Evolutionary conservation across 2,113 vertebrate species (phyloP).

Genomic region (Cyprinodon variegatus): DNA sequence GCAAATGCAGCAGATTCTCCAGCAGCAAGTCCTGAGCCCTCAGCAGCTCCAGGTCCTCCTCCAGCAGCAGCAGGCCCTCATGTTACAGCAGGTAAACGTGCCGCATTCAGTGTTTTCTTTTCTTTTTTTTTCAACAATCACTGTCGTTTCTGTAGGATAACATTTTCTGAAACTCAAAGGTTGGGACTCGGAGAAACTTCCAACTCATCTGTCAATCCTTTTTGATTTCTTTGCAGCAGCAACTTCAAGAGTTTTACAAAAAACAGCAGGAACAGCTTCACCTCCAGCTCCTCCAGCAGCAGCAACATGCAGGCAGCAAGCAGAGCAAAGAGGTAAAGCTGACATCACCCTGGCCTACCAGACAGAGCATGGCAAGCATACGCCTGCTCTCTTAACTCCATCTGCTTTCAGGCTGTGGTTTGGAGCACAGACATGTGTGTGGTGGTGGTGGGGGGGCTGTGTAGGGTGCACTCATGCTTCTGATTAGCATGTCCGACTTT

Average conservation of each 20-base stretch:
- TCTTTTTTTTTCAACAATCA: conserved; percentile 23
- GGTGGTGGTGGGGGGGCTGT: conserved; percentile 11
- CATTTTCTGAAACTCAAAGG: conserved; percentile 15
- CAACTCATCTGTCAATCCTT: conserved; percentile 4
- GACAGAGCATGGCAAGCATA: conserved; percentile 63
- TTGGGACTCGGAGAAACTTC: conserved; percentile 4
- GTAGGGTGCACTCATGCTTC: conserved; percentile 72
- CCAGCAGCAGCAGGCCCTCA: conserved; percentile 99
- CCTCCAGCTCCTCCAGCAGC: conserved; percentile 96
- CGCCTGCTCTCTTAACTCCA: conserved; percentile 50
- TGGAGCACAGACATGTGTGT: conserved; percentile 18
- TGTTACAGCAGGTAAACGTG: conserved; percentile 93
- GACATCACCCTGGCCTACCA: conserved; percentile 69
- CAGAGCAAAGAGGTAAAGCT: conserved; percentile 96
- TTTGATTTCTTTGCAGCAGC: conserved; percentile 87
- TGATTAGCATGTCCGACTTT: conserved; percentile 71
- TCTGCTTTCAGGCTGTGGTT: conserved; percentile 68
- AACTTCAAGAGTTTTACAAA: conserved; percentile 99
- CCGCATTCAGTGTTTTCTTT: neutral
- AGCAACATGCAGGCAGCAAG: conserved; percentile 96
- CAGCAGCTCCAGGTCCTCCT: conserved; percentile 99
- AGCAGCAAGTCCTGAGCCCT: conserved; percentile 99
- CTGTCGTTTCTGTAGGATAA: conserved; percentile 16
- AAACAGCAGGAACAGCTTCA: conserved; percentile 99
- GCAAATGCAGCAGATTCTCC: conserved; percentile 99